phyloP scores from a whole-genome alignment of 2,113 vertebrate genomes.

The Calyptommatus sinebrachiatus region DNA sequence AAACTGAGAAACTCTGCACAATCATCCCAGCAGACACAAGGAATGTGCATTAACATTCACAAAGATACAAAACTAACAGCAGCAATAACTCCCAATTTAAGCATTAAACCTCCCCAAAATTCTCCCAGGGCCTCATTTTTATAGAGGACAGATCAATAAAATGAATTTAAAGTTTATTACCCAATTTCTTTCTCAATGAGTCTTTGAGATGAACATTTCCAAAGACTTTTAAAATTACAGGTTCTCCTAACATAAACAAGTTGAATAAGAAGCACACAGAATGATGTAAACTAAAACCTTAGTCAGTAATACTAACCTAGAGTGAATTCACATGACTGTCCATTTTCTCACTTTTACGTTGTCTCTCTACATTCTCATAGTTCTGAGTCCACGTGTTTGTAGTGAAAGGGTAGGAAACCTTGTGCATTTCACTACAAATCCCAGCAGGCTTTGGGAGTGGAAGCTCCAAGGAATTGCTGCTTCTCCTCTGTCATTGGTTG shows the following conservation, averaged over 20 bases:
- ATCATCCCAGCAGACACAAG: slow-evolving; percentile 40
- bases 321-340: no score
- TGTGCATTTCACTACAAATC: no score
- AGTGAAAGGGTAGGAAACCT: no score
- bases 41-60: slow-evolving; percentile 37
- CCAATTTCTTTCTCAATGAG: slow-evolving; percentile 44
- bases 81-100: slow-evolving; percentile 52
- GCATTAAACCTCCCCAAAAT: slow-evolving; percentile 22
- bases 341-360: no score
- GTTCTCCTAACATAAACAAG: accelerated
- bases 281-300: neutral
- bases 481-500: no score
- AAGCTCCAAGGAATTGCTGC: no score
- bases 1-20: slow-evolving; percentile 43
- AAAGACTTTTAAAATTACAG: slow-evolving; percentile 23
- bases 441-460: no score
- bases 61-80: slow-evolving; percentile 44
- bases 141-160: slow-evolving; percentile 40
- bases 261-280: neutral
- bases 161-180: slow-evolving; percentile 56
- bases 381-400: no score
- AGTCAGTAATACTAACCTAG: no score
- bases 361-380: no score
- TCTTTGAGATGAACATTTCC: slow-evolving; percentile 19
- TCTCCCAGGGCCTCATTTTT: slow-evolving; percentile 49